These are phyloP conservation scores for Hemicrepidius hirtus DNA, from an alignment of 2,888 invertebrate species.

Conservation along the genomic window DNA sequence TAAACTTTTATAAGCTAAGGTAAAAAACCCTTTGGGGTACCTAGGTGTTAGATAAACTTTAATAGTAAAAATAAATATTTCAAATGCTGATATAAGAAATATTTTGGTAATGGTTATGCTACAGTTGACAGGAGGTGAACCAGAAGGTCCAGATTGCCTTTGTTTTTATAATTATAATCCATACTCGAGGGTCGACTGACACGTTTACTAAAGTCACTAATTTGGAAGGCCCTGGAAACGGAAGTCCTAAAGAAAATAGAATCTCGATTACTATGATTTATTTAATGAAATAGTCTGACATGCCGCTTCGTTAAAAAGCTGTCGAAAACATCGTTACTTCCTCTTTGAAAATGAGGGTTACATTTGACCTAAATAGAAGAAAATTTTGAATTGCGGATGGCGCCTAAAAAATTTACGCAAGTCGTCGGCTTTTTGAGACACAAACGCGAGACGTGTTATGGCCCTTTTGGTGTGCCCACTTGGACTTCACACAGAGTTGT, in stretches of 20 bases:
- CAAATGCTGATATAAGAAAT: too few species aligned
- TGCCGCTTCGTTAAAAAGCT: slow-evolving; percentile 36
- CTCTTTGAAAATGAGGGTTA: neutral
- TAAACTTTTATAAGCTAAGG: too few species aligned
- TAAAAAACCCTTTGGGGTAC: too few species aligned
- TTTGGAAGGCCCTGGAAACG: slow-evolving; percentile 39
- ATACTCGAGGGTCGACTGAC: neutral
- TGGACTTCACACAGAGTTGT: slow-evolving; percentile 34
- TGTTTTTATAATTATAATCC: slow-evolving; percentile 30
- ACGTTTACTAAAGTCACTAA: slow-evolving; percentile 23
- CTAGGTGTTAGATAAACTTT: too few species aligned
- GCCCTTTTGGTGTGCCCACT: slow-evolving; percentile 12
- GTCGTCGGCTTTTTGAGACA: slow-evolving; percentile 30
- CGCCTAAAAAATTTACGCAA: slow-evolving; percentile 32
- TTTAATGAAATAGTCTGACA: slow-evolving; percentile 28
- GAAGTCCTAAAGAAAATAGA: slow-evolving; percentile 51
- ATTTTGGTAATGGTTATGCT: too few species aligned
- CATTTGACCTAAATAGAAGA: neutral
- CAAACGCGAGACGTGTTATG: slow-evolving; percentile 3
- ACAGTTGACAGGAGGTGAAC: neutral
- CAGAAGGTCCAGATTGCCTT: neutral
- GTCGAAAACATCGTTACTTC: slow-evolving; percentile 24
- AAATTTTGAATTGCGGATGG: slow-evolving; percentile 17
- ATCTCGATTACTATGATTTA: slow-evolving; percentile 49
- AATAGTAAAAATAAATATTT: too few species aligned